These are phyloP conservation scores for Syritta pipiens DNA, from an alignment of 2,888 invertebrate genomes.

Conservation along the genomic window DNA sequence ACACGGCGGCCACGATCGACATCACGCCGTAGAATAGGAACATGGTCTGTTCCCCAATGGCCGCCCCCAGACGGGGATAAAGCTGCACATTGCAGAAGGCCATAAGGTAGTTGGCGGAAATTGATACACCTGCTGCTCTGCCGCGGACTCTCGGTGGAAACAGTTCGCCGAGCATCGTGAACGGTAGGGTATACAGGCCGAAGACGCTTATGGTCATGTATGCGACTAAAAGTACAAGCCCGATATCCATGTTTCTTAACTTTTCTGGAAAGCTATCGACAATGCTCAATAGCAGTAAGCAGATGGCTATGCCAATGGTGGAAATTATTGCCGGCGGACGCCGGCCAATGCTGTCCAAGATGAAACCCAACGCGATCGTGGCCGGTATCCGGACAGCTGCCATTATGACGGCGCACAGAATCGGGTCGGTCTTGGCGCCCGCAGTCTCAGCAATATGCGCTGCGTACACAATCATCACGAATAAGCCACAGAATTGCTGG, in stretches of 20 bases:
- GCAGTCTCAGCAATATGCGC: constrained; percentile 83
- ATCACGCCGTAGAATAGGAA: constrained; percentile 82
- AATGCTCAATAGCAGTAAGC: constrained; percentile 81
- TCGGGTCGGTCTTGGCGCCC: constrained; percentile 82
- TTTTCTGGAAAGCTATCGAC: constrained; percentile 76
- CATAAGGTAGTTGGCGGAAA: constrained; percentile 82
- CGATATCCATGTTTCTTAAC: constrained; percentile 46
- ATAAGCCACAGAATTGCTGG: constrained; percentile 84
- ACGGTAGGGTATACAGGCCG: constrained; percentile 82
- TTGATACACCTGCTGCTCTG: constrained; percentile 83
- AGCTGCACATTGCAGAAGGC: constrained; percentile 84
- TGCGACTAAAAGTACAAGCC: constrained; percentile 67
- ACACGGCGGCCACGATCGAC: constrained; percentile 81
- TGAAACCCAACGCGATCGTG: constrained; percentile 82
- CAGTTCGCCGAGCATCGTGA: constrained; percentile 86
- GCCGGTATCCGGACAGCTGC: constrained; percentile 82
- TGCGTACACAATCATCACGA: constrained; percentile 85
- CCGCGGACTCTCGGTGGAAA: constrained; percentile 82
- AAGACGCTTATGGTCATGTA: constrained; percentile 79
- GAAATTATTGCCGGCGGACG: constrained; percentile 82
- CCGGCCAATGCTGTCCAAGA: constrained; percentile 82
- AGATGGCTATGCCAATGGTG: constrained; percentile 81
- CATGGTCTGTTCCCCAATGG: constrained; percentile 81
- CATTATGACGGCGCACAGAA: constrained; percentile 82
- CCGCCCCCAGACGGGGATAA: constrained; percentile 82